phyloP scores from a whole-genome alignment of 2,797 vertebrate species.

The Muscicapa striata region DNA sequence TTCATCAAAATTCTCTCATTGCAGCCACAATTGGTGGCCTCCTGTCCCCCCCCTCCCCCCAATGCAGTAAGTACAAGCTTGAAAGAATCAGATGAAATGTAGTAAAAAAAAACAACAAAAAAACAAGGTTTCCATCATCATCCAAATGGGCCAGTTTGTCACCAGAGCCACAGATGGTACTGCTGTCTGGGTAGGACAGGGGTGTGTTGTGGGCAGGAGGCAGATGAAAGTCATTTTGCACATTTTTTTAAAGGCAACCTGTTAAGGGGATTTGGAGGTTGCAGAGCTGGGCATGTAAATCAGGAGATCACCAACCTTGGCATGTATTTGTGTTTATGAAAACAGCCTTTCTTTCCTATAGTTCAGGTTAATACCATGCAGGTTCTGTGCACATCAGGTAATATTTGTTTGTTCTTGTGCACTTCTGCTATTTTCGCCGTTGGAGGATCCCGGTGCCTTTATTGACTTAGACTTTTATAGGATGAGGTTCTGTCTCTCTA shows the following conservation, averaged over 20 bases:
- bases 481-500: conserved; percentile 58
- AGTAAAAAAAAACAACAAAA: not conserved
- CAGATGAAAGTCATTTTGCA: conserved; percentile 19
- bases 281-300: conserved; percentile 33
- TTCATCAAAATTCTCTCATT: conserved; percentile 6
- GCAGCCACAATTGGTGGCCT: not conserved
- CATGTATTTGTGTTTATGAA: not conserved
- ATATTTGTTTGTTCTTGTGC: conserved; percentile 49
- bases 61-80: not conserved
- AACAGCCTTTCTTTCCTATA: not conserved
- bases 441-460: conserved; percentile 39
- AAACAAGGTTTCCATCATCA: not conserved
- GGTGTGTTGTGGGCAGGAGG: not conserved
- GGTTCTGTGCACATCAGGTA: conserved; percentile 28
- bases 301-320: conserved; percentile 4
- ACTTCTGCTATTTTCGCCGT: conserved; percentile 2
- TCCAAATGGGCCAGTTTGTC: conserved; percentile 33
- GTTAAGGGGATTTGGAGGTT: conserved; percentile 19
- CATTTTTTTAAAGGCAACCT: conserved; percentile 2
- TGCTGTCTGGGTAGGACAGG: not conserved
- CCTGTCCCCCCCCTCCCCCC: too few relatives aligned
- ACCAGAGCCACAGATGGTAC: conserved; percentile 16
- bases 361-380: conserved; percentile 19
- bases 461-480: conserved; percentile 67
- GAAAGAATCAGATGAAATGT: not conserved